A percentile compares a stretch with the other conserved stretches of the same genome.
phyloP scores from a whole-genome alignment of 2,888 invertebrate genomes.

The Melikaiella ostensackeni region DNA sequence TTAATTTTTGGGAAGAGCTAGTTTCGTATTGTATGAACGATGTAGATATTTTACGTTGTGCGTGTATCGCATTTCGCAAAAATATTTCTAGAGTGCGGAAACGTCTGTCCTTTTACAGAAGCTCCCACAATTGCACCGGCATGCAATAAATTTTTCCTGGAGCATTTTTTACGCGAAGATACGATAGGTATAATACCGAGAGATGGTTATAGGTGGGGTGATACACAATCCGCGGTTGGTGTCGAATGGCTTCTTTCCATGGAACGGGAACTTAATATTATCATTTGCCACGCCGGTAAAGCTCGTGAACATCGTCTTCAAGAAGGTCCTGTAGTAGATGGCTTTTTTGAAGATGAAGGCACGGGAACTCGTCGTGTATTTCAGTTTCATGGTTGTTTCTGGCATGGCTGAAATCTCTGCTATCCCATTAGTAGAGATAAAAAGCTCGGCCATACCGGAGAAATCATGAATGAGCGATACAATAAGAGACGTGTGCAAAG shows the following conservation, averaged over 20 bases:
- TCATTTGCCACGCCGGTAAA: constrained; percentile 12
- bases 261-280: too few species aligned
- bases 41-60: too few species aligned
- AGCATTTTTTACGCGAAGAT: constrained; percentile 59
- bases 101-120: background rate
- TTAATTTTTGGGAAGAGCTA: too few species aligned
- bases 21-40: too few species aligned
- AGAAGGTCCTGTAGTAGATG: constrained; percentile 38
- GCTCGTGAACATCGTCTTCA: constrained; percentile 33
- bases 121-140: constrained; percentile 56
- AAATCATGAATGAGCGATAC: constrained; percentile 15
- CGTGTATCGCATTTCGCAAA: too few species aligned
- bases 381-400: constrained; percentile 43
- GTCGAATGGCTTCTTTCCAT: too few species aligned
- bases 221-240: too few species aligned
- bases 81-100: background rate
- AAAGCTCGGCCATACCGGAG: background rate
- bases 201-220: constrained; percentile 57
- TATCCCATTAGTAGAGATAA: constrained; percentile 20
- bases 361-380: constrained; percentile 3
- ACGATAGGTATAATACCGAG: constrained; percentile 62
- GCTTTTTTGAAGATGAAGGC: constrained; percentile 35
- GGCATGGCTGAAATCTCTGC: constrained; percentile 35
- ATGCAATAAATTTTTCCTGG: constrained; percentile 53
- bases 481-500: constrained; percentile 7